Percentiles rank a stretch among this genome's conserved stretches.
Evolutionary conservation across 2,797 vertebrate species (phyloP).

Genomic region (Falco naumanni): DNA sequence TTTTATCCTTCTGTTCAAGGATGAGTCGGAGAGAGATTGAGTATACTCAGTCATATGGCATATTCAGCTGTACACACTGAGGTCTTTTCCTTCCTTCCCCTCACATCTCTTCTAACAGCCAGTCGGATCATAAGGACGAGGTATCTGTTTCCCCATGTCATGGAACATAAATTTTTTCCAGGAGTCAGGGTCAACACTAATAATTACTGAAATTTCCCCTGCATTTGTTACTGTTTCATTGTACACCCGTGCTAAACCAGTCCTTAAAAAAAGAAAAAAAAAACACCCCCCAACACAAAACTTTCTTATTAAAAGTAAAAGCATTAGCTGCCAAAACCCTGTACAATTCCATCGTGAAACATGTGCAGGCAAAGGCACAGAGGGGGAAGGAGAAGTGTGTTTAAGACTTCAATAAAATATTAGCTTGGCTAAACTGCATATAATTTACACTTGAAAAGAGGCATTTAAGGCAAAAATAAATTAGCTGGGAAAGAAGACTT

Average conservation of each 20-base stretch:
- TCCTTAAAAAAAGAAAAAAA: neutral
- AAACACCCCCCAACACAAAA: too few relatives aligned
- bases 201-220: neutral
- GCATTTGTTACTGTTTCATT: neutral
- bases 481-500: neutral
- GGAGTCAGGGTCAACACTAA: neutral
- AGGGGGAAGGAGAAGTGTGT: neutral
- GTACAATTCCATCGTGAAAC: neutral
- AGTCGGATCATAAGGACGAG: neutral
- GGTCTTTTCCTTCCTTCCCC: neutral
- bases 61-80: neutral
- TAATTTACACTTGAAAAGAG: neutral
- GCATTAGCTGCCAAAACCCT: neutral
- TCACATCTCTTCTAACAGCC: neutral
- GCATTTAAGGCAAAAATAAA: neutral
- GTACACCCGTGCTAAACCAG: neutral
- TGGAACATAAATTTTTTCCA: neutral
- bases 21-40: neutral
- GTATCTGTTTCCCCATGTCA: neutral
- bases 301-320: neutral
- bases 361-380: neutral
- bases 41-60: fast-evolving
- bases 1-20: neutral
- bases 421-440: neutral
- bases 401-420: neutral